Evolutionary conservation across 2,888 invertebrate genomes (phyloP).

Genomic region (Leucoptera coffeella): DNA sequence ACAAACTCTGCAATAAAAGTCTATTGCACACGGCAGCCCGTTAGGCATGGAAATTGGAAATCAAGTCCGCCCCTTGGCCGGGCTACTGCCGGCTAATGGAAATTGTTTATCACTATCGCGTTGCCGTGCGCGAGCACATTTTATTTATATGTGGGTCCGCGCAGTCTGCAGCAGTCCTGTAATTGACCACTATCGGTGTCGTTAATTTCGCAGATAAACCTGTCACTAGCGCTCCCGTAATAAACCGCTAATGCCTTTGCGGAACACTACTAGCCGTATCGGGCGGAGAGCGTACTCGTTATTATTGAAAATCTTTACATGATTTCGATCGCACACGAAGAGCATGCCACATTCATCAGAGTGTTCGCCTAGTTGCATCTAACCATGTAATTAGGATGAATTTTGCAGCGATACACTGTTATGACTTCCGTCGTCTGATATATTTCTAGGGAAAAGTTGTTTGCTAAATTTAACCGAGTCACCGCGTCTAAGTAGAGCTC

Average conservation of each 20-base stretch:
- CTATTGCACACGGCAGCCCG: constrained; percentile 18
- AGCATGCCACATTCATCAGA: too few relatives aligned
- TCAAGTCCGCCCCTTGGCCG: constrained; percentile 12
- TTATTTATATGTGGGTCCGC: constrained; percentile 35
- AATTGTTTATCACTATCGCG: constrained; percentile 37
- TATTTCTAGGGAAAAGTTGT: constrained; percentile 35
- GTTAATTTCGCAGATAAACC: constrained; percentile 43
- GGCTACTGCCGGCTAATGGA: constrained; percentile 21
- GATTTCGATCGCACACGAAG: too few relatives aligned
- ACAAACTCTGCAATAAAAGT: constrained; percentile 30
- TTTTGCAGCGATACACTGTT: constrained; percentile 19
- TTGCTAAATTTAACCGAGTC: constrained; percentile 33
- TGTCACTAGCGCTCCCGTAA: constrained; percentile 17
- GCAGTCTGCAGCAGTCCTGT: constrained; percentile 22
- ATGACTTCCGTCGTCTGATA: constrained; percentile 36
- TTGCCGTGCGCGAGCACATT: constrained; percentile 36
- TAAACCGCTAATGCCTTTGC: too few relatives aligned
- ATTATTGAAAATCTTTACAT: too few relatives aligned
- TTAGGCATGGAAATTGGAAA: constrained; percentile 29
- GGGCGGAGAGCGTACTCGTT: too few relatives aligned
- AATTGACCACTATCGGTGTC: constrained; percentile 44
- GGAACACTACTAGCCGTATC: too few relatives aligned
- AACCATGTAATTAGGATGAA: constrained; percentile 10
- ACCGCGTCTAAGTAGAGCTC: constrained; percentile 15
- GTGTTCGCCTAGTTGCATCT: too few relatives aligned